Percentiles rank a stretch among this genome's conserved stretches.
Conservation (phyloP, 2,888 invertebrate genomes). For the Lepas anatifera region DNA sequence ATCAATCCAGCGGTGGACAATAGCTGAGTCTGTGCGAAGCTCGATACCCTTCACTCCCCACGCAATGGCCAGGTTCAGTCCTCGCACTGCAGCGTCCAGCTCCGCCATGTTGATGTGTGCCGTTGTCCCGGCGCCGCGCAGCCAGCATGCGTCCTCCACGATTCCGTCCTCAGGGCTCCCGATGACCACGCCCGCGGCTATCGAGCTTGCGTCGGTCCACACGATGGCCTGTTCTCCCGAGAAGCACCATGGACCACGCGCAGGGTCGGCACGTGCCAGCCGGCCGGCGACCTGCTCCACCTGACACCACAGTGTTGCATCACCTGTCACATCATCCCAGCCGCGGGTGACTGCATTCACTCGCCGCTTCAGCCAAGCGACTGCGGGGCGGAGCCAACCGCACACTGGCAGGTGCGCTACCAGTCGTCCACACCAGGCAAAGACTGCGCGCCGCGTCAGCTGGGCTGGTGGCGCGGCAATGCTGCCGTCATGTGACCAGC, state of each 20-base stretch:
- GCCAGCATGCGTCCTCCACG: no score
- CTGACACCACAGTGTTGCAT: background rate
- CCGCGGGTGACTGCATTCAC: background rate
- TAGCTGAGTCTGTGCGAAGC: no score
- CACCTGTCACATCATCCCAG: background rate
- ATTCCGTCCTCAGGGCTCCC: no score
- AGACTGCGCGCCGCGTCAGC: conserved; percentile 12
- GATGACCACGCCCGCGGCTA: background rate
- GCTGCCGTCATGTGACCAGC: background rate
- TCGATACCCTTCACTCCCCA: no score
- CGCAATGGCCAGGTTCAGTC: no score
- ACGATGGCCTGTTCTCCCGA: background rate
- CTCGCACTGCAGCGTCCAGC: no score
- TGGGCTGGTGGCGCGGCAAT: background rate
- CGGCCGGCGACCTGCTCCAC: background rate
- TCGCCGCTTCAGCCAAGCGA: conserved; percentile 8
- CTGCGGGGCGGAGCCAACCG: conserved; percentile 13
- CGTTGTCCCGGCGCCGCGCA: no score
- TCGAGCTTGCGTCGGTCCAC: background rate
- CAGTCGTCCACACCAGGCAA: conserved; percentile 7
- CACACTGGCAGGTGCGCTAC: background rate
- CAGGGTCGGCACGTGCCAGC: background rate
- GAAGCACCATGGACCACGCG: background rate
- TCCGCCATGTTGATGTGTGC: no score
- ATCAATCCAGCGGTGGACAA: no score